Conservation (phyloP, 2,888 invertebrate genomes). For the Tetranychus piercei region DNA sequence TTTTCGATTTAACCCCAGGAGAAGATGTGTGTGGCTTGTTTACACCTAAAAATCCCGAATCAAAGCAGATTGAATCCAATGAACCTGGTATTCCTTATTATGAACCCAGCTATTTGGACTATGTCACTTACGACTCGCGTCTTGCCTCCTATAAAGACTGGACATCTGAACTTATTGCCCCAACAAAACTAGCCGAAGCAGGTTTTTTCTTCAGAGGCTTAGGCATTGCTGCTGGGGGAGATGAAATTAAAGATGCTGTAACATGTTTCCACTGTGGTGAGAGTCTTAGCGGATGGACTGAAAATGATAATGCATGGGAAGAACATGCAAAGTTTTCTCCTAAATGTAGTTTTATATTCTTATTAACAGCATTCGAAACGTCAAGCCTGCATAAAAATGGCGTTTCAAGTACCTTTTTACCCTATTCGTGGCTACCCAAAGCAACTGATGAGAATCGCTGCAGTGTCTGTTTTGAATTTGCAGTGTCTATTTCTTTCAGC, state of each 20-base stretch:
- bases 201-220: not conserved
- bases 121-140: not conserved
- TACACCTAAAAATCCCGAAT: not conserved
- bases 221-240: not conserved
- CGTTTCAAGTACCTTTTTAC: not conserved
- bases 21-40: not conserved
- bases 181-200: not conserved
- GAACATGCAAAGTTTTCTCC: not conserved
- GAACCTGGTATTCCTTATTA: not conserved
- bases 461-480: not conserved
- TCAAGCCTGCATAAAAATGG: not conserved
- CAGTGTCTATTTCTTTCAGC: conserved; percentile 15
- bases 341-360: not conserved
- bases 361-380: not conserved
- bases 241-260: not conserved
- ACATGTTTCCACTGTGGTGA: not conserved
- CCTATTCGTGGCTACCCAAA: not conserved
- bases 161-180: not conserved
- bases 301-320: not conserved
- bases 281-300: not conserved
- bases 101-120: not conserved
- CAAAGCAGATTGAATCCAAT: not conserved
- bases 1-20: not conserved
- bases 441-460: not conserved
- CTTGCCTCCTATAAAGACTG: not conserved